A percentile compares a stretch with the other conserved stretches of the same genome.
phyloP scores from a whole-genome alignment of 2,888 invertebrate species.

The Drosophila flavopinicola region DNA sequence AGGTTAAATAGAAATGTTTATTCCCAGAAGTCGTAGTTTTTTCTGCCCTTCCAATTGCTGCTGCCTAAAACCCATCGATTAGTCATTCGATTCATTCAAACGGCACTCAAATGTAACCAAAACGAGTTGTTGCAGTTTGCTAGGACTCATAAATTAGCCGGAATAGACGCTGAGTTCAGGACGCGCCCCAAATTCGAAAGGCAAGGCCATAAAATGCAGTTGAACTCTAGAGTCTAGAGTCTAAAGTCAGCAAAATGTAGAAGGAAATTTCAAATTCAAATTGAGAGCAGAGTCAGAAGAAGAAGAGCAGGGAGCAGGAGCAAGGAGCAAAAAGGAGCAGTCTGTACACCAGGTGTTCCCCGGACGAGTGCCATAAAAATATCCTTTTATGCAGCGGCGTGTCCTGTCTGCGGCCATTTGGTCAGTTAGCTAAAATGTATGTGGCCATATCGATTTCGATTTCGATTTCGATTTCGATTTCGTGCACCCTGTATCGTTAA shows the following conservation, averaged over 20 bases:
- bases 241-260: constrained; percentile 13
- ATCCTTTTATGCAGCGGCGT: constrained; percentile 72
- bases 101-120: constrained; percentile 11
- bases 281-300: constrained; percentile 16
- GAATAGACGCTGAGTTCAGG: constrained; percentile 8
- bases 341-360: constrained; percentile 42
- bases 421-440: constrained; percentile 60
- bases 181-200: constrained; percentile 26
- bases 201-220: constrained; percentile 45
- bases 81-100: constrained; percentile 12
- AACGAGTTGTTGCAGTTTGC: constrained; percentile 18
- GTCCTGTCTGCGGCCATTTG: constrained; percentile 66
- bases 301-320: background rate
- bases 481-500: constrained; percentile 13
- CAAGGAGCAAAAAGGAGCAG: background rate
- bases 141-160: constrained; percentile 43
- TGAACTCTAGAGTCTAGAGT: too few relatives aligned
- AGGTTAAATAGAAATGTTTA: too few relatives aligned
- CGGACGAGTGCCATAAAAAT: constrained; percentile 65
- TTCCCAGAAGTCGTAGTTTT: too few relatives aligned
- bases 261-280: constrained; percentile 58
- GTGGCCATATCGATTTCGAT: constrained; percentile 60
- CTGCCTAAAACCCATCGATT: background rate
- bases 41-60: background rate
- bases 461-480: too few relatives aligned